Evolutionary conservation across 2,888 invertebrate species (phyloP), one percentile per base, ranked within the genome.

Genomic region (Isoperla grammatica): DNA sequence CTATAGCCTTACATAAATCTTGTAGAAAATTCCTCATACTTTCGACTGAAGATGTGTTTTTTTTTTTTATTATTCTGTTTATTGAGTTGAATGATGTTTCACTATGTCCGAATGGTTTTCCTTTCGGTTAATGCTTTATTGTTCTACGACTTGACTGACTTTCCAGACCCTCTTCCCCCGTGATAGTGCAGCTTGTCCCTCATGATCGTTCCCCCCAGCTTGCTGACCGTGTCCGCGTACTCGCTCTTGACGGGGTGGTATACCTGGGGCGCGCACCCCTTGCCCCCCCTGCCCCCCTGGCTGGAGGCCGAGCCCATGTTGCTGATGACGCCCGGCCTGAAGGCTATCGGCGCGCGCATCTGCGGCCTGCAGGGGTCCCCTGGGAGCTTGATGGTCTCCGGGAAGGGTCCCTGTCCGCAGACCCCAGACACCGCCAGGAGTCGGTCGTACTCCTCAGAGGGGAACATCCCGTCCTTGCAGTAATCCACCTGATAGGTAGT

Each of bases 401-500:
- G 4, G 29, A 29, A 29, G 29, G 29, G 40, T 8, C 17, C 37
- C 15, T 17, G 19, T 8, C 39, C 37, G 37, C 37, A 17, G 9
- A 37, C 15, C 12, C 17, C 20, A 5, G 11, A 13, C 15, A 19
- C 15, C 13, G 39, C 12, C 4, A 53, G 20, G 9, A 53, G 39
- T 2, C 17, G 13, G 53, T 35, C 37, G 53, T 19, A 39, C 19
- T 53, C 53, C 37, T 53, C 37, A 20, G 53, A 37, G 15, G 53
- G 53, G 17, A 19, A 9, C 13, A 19, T 17, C n/a, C 39, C 53
- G 19, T 37, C 15, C 13, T 53, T 53, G 39, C 37, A 19, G 19
- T 13, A 53, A 5, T 39, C 53, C 20, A 53, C 53, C 70, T 81
- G 81, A 70, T 86, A 86, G 0, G 84, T 85, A 0, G 81, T 78